Percentiles rank a stretch among this genome's conserved stretches.
phyloP scores from a whole-genome alignment of 1,140 invertebrate genomes.

The Belonocnema kinseyi region DNA sequence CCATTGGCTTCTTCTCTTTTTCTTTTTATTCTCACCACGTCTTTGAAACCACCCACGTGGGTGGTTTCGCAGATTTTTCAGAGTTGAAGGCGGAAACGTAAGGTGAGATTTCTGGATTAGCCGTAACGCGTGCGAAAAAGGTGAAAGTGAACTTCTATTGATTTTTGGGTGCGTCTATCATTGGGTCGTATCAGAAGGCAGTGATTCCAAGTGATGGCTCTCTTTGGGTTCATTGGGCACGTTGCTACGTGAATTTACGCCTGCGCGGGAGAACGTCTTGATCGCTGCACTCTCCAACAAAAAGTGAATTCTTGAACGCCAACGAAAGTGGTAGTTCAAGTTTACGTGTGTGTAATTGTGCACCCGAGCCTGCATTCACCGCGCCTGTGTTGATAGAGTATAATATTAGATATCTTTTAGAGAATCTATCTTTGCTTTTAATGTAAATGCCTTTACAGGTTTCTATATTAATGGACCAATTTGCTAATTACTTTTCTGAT shows the following conservation, averaged over 20 bases:
- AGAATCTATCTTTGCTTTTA: neutral
- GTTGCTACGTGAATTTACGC: constrained; percentile 25
- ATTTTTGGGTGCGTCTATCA: constrained; percentile 8
- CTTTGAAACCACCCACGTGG: neutral
- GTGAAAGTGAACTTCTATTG: constrained; percentile 12
- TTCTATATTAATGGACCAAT: neutral
- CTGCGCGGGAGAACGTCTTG: constrained; percentile 20
- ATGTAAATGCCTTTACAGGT: neutral
- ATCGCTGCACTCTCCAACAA: constrained; percentile 16
- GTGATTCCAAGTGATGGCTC: neutral
- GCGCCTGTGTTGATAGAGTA: constrained; percentile 2
- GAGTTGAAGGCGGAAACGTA: neutral
- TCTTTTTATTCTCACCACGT: neutral
- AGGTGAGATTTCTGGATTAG: constrained; percentile 10
- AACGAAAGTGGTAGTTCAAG: constrained; percentile 31
- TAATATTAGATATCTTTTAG: constrained; percentile 3
- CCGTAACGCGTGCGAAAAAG: neutral
- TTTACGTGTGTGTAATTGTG: constrained; percentile 25
- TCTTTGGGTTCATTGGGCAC: constrained; percentile 20
- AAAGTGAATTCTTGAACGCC: constrained; percentile 17
- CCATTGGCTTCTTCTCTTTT: neutral
- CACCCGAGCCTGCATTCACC: neutral
- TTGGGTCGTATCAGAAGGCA: constrained; percentile 2
- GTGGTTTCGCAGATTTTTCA: neutral
- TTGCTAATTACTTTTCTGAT: neutral